Base-by-base conservation (phyloP, 2,113 vertebrate species). In the Falco punctatus region DNA sequence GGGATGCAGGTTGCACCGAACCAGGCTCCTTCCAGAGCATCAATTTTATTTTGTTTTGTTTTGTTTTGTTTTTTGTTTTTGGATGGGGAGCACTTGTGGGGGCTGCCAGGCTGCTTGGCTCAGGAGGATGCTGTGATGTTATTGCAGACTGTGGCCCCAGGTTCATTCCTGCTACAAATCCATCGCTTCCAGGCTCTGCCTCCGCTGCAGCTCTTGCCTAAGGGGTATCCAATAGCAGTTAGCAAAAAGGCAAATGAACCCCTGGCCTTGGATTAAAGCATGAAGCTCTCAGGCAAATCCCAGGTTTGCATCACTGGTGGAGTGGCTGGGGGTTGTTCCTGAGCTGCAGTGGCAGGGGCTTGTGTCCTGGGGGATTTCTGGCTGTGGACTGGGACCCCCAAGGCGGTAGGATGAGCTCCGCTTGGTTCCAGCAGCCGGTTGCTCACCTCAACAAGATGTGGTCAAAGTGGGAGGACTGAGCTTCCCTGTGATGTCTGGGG, bases 1-100 rank as follows among this genome's bases (percentile, higher is more conserved):
- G 17, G 33, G 66, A 24, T 81, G 70, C 27, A 1, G 6, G 21
- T 35, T 0, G 9, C 1, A 3, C 19, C 0, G 5, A 71, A 38
- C 26, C 24, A 17, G 42, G 28, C 8, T 75, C n/a, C 14, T 88
- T 48, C 19, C 48, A 35, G 27, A 80, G 21, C 35, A 10, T 9
- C 1, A 0, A 1, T 58, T 15, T 38, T 35, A 35, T 35, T 35
- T 38, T 38, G 9, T 30, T 46, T 23, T 27, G 28, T 38, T 81
- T 26, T 59, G 28, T 38, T 81, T 26, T 59, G 35, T 30, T 42
- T 42, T 42, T 20, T 13, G 75, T 81, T n/a, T 55, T 48, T 69
- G 70, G 75, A 23, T 40, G 59, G 16, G 52, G 48, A 85, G 58
- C 24, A 7, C 19, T 23, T 2, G 38, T 26, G 11, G 84, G 74